Conservation (phyloP, 1,140 invertebrate genomes). For the Helicorthomorpha holstii region DNA sequence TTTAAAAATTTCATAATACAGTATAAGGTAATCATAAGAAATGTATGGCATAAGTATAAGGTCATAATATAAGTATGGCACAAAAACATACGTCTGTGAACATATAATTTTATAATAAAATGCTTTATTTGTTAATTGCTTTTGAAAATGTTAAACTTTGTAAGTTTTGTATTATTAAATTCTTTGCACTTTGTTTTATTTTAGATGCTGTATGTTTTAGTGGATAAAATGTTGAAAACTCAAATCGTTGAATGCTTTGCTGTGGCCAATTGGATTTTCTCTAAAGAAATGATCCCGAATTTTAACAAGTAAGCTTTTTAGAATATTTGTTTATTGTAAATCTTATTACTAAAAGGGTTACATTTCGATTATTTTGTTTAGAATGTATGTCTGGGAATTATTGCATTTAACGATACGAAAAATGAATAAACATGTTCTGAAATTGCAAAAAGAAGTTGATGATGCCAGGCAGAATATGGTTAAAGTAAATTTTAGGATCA, state of each 20-base stretch:
- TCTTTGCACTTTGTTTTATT: too few relatives aligned
- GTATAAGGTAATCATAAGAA: too few relatives aligned
- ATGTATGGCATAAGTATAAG: too few relatives aligned
- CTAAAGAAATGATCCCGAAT: conserved; percentile 81
- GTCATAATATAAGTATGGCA: too few relatives aligned
- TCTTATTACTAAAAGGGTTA: not conserved
- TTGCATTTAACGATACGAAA: conserved; percentile 88
- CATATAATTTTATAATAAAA: too few relatives aligned
- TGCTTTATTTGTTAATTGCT: too few relatives aligned
- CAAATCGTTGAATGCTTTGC: conserved; percentile 92
- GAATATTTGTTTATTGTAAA: not conserved
- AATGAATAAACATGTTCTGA: conserved; percentile 87
- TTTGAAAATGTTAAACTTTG: too few relatives aligned
- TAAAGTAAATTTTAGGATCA: conserved; percentile 24
- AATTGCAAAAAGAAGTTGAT: conserved; percentile 62
- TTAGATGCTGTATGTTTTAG: conserved; percentile 85
- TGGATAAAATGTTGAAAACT: conserved; percentile 94
- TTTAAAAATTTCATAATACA: too few relatives aligned
- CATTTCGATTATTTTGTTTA: conserved; percentile 16
- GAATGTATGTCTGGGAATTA: conserved; percentile 92
- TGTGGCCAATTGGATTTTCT: conserved; percentile 98
- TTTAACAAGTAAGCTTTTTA: conserved; percentile 58
- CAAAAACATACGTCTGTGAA: too few relatives aligned
- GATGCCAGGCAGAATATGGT: conserved; percentile 71
- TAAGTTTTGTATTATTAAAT: too few relatives aligned